Evolutionary conservation across 2,888 invertebrate genomes (phyloP).

Genomic region (Aphidoletes aphidimyza): DNA sequence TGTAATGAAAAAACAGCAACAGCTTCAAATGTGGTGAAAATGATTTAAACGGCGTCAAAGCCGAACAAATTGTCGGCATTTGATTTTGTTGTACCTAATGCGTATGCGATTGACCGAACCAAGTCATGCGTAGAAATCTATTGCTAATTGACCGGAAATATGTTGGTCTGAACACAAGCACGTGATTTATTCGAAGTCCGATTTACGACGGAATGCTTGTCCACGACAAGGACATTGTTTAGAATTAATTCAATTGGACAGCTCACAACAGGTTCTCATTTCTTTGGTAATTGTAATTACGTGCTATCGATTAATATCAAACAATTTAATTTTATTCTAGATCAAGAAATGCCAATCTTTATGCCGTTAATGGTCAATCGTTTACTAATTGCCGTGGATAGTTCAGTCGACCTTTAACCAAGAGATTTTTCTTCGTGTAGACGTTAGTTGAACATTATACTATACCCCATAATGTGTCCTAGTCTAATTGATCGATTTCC

Average conservation of each 20-base stretch:
- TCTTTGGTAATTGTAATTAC: conserved; percentile 98
- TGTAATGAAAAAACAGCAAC: conserved; percentile 86
- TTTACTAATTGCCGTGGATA: no score
- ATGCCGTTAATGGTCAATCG: no score
- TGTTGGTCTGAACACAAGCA: conserved; percentile 86
- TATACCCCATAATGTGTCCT: no score
- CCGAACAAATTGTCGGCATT: conserved; percentile 74
- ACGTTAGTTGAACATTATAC: no score
- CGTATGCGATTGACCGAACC: conserved; percentile 94
- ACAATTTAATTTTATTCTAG: no score
- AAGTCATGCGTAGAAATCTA: conserved; percentile 86
- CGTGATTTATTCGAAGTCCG: conserved; percentile 78
- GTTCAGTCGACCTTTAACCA: no score
- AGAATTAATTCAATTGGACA: conserved; percentile 98
- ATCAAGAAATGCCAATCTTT: no score
- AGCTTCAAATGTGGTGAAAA: conserved; percentile 85
- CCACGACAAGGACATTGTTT: conserved; percentile 98
- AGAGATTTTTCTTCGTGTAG: no score
- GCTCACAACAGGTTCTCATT: conserved; percentile 79
- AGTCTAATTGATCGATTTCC: no score
- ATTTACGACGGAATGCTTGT: conserved; percentile 83
- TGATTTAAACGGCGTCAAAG: conserved; percentile 71
- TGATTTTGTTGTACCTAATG: conserved; percentile 89
- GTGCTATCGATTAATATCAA: no score
- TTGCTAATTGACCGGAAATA: conserved; percentile 78